Conservation (phyloP, 2,797 vertebrate genomes). For the Betta splendens region DNA sequence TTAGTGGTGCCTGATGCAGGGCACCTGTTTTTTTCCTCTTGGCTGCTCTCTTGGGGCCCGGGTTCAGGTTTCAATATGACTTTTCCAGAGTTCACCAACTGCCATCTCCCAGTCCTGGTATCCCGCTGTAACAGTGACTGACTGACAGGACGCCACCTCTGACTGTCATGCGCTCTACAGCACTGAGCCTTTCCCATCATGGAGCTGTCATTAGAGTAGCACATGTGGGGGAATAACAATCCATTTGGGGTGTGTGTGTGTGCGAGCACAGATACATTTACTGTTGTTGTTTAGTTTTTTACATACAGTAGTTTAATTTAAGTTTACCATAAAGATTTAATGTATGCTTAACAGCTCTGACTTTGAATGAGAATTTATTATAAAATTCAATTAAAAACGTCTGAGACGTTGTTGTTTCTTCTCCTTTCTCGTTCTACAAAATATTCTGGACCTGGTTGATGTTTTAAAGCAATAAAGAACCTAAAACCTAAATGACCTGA, state of each 20-base stretch:
- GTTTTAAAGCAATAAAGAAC: too few relatives aligned
- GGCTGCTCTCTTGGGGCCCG: conserved; percentile 40
- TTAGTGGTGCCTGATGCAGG: conserved; percentile 47
- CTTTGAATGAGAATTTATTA: too few relatives aligned
- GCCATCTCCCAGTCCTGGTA: conserved; percentile 54
- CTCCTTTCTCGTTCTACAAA: too few relatives aligned
- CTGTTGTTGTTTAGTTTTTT: conserved; percentile 6
- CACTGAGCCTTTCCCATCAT: conserved; percentile 58
- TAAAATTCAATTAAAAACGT: too few relatives aligned
- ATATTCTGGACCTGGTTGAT: too few relatives aligned
- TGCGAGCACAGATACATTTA: conserved; percentile 5
- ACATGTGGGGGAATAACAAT: conserved; percentile 26
- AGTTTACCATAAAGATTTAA: too few relatives aligned
- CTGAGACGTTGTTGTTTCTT: too few relatives aligned
- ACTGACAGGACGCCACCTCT: conserved; percentile 64
- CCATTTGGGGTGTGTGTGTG: conserved; percentile 11
- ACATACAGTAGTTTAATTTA: too few relatives aligned
- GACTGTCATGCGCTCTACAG: conserved; percentile 63
- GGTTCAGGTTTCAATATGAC: conserved; percentile 70
- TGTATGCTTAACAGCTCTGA: too few relatives aligned
- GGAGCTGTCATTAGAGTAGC: conserved; percentile 53
- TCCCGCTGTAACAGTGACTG: conserved; percentile 48
- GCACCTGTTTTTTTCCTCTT: conserved; percentile 58
- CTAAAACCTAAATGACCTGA: too few relatives aligned
- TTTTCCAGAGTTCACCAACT: conserved; percentile 67